phyloP scores from a whole-genome alignment of 2,888 invertebrate species.

The Hydropsyche betteni region DNA sequence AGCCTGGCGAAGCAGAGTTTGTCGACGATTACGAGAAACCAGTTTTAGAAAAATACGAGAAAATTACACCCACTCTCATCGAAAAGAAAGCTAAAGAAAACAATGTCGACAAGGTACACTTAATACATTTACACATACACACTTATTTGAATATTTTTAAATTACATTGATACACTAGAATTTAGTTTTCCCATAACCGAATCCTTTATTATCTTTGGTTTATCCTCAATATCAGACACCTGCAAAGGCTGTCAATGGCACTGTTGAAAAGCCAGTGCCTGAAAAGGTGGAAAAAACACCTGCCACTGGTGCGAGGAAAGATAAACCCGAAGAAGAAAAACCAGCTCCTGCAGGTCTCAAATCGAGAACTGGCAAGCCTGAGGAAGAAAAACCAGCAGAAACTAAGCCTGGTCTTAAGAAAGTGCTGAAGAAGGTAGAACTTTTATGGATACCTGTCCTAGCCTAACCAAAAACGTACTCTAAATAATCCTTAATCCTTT shows the following conservation, averaged over 20 bases:
- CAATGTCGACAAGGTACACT: constrained; percentile 45
- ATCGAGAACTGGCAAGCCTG: constrained; percentile 43
- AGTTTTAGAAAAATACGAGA: constrained; percentile 75
- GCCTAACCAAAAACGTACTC: neutral
- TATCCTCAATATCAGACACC: constrained; percentile 10
- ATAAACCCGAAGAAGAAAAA: constrained; percentile 37
- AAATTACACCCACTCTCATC: constrained; percentile 62
- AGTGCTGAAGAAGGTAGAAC: constrained; percentile 46
- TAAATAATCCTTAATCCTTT: neutral
- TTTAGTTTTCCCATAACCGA: too few species aligned
- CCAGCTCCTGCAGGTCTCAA: constrained; percentile 35
- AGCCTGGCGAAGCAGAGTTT: constrained; percentile 63
- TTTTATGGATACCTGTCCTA: neutral
- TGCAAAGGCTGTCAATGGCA: constrained; percentile 19
- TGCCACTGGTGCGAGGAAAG: constrained; percentile 2
- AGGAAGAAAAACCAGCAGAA: constrained; percentile 43
- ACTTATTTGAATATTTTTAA: constrained; percentile 5
- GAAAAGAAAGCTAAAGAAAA: constrained; percentile 55
- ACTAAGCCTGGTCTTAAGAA: constrained; percentile 47
- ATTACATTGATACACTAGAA: neutral
- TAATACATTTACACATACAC: constrained; percentile 16
- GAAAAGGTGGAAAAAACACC: constrained; percentile 10
- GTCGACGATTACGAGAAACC: constrained; percentile 80
- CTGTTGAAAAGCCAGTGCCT: constrained; percentile 18
- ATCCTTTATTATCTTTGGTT: neutral